These are phyloP conservation scores for Hypanus sabinus DNA, from an alignment of 2,113 vertebrate species.

Conservation along the genomic window DNA sequence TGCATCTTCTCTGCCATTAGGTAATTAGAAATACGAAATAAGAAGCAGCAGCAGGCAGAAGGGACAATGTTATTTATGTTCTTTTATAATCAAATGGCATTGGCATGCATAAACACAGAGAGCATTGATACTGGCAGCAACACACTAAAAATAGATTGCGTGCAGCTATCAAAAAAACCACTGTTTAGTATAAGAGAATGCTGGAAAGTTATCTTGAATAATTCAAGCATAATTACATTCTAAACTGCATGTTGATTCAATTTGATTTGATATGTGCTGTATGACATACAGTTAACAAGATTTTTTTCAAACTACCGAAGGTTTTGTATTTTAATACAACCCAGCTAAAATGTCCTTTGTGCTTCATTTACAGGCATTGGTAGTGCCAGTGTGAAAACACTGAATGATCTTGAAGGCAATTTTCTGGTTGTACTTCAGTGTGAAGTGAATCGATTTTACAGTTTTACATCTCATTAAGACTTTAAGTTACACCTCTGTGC, in stretches of 20 bases:
- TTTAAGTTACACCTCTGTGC: background rate
- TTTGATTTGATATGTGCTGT: background rate
- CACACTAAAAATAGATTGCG: conserved; percentile 1
- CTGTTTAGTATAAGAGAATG: conserved; percentile 16
- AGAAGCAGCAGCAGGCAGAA: too few species aligned
- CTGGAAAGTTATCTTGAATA: conserved; percentile 6
- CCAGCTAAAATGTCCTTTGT: background rate
- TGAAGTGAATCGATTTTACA: background rate
- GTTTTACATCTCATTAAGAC: background rate
- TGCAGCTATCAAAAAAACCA: conserved; percentile 17
- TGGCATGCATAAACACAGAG: conserved; percentile 12
- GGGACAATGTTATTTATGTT: background rate
- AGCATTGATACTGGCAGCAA: background rate
- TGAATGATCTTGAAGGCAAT: background rate
- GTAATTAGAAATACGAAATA: too few species aligned
- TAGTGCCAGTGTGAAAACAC: background rate
- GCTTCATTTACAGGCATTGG: background rate
- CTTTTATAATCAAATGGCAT: background rate
- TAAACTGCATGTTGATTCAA: conserved; percentile 19
- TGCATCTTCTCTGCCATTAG: too few species aligned
- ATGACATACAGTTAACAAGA: background rate
- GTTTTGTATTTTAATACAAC: background rate
- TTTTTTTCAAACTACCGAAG: background rate
- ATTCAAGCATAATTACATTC: conserved; percentile 10
- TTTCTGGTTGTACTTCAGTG: background rate